Evolutionary conservation across 2,888 invertebrate species (phyloP).

Genomic region (Micoletzkya japonica): DNA sequence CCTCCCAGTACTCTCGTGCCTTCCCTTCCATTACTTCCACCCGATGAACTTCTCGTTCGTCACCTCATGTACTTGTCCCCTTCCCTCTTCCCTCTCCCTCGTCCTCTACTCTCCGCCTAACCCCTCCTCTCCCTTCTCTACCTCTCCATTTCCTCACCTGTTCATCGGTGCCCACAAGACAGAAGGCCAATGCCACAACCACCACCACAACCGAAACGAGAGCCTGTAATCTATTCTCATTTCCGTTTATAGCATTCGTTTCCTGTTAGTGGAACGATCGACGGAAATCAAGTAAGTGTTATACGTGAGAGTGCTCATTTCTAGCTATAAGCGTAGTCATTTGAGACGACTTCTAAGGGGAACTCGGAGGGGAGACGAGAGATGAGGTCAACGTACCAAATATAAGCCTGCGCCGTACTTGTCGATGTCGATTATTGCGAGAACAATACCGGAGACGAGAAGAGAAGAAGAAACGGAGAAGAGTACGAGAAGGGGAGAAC

Average conservation of each 20-base stretch:
- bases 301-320: background rate
- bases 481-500: conserved; percentile 43
- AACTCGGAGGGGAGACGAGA: too few species aligned
- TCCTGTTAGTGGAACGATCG: too few species aligned
- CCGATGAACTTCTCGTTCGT: too few species aligned
- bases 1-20: background rate
- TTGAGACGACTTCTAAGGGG: background rate
- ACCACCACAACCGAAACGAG: conserved; percentile 52
- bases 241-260: background rate
- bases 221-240: conserved; percentile 35
- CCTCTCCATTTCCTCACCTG: too few species aligned
- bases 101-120: too few species aligned
- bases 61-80: too few species aligned
- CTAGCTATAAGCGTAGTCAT: background rate
- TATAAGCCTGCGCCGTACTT: conserved; percentile 55
- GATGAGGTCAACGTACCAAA: conserved; percentile 38
- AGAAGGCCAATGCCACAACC: conserved; percentile 54
- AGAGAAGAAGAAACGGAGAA: conserved; percentile 50
- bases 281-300: background rate
- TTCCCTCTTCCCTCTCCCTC: too few species aligned
- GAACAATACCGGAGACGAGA: conserved; percentile 48
- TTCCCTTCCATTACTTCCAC: too few species aligned
- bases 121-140: too few species aligned
- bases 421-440: conserved; percentile 56
- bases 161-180: conserved; percentile 57